phyloP scores from a whole-genome alignment of 2,113 vertebrate genomes.

The Craseonycteris thonglongyai region DNA sequence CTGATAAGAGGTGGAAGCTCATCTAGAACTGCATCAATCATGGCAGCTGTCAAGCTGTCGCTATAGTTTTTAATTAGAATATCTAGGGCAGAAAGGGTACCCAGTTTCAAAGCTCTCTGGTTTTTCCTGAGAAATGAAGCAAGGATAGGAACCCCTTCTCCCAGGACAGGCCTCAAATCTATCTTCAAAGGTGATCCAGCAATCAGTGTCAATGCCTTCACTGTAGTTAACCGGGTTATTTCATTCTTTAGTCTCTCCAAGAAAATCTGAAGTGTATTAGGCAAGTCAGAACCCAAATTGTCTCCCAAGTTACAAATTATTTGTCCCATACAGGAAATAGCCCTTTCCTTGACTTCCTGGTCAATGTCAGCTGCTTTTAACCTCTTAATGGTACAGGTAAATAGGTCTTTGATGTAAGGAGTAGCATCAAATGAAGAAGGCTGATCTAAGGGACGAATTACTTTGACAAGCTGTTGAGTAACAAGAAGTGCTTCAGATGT shows the following conservation, averaged over 20 bases:
- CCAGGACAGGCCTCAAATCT: constrained; percentile 92
- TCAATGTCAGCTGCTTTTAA: constrained; percentile 98
- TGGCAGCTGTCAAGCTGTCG: constrained; percentile 92
- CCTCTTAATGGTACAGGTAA: constrained; percentile 95
- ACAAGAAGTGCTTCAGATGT: constrained; percentile 98
- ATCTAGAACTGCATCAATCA: constrained; percentile 97
- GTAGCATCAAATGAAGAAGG: constrained; percentile 92
- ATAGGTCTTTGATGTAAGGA: constrained; percentile 95
- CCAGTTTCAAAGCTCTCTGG: constrained; percentile 95
- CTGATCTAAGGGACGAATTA: constrained; percentile 95
- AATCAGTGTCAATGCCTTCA: constrained; percentile 95
- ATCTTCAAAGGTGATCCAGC: constrained; percentile 96
- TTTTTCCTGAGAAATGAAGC: constrained; percentile 98
- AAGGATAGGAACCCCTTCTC: constrained; percentile 96
- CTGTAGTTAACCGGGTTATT: constrained; percentile 96
- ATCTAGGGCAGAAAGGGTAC: constrained; percentile 94
- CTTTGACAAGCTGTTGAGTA: constrained; percentile 97
- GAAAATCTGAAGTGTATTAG: constrained; percentile 96
- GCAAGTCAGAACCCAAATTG: constrained; percentile 91
- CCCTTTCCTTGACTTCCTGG: constrained; percentile 98
- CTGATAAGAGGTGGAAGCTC: constrained; percentile 98
- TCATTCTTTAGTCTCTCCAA: constrained; percentile 97
- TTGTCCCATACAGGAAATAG: constrained; percentile 99
- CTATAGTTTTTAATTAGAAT: constrained; percentile 98
- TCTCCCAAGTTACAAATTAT: constrained; percentile 98